These are phyloP conservation scores for Corbicula japonica DNA, from an alignment of 2,888 invertebrate species.

Conservation along the genomic window DNA sequence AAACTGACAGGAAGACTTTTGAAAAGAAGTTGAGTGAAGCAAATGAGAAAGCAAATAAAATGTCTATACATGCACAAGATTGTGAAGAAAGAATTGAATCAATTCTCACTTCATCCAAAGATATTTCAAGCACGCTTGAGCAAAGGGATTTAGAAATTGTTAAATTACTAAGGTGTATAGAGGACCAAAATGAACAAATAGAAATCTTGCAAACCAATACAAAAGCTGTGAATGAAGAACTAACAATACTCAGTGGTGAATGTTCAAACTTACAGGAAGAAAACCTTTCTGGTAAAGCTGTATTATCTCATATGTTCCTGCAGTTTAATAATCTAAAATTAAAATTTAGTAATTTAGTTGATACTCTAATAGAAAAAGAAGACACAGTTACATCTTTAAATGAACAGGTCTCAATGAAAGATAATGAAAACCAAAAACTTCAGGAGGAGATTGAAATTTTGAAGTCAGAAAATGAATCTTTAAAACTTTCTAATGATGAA, in stretches of 20 bases:
- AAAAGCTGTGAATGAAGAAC: constrained; percentile 28
- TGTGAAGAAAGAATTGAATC: constrained; percentile 34
- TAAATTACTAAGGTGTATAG: constrained; percentile 28
- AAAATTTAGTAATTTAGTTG: constrained; percentile 33
- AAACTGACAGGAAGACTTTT: constrained; percentile 26
- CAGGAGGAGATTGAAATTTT: constrained; percentile 13
- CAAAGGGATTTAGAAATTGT: constrained; percentile 37
- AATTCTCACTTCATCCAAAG: constrained; percentile 12
- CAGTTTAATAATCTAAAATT: constrained; percentile 42
- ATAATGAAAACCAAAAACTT: no score
- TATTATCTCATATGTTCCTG: constrained; percentile 48
- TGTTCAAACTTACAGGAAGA: constrained; percentile 22
- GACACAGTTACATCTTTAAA: constrained; percentile 14
- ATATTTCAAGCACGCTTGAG: constrained; percentile 33
- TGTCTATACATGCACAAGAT: constrained; percentile 34
- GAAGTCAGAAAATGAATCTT: background rate
- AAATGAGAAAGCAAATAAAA: constrained; percentile 29
- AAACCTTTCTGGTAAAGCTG: constrained; percentile 54
- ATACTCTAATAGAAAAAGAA: constrained; percentile 42
- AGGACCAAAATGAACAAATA: constrained; percentile 21
- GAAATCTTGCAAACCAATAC: background rate
- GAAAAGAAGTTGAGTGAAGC: constrained; percentile 31
- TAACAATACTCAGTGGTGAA: constrained; percentile 28
- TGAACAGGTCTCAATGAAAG: no score
- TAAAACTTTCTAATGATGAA: background rate